Evolutionary conservation across 2,888 invertebrate species (phyloP).

Genomic region (Lasioglossum vierecki): DNA sequence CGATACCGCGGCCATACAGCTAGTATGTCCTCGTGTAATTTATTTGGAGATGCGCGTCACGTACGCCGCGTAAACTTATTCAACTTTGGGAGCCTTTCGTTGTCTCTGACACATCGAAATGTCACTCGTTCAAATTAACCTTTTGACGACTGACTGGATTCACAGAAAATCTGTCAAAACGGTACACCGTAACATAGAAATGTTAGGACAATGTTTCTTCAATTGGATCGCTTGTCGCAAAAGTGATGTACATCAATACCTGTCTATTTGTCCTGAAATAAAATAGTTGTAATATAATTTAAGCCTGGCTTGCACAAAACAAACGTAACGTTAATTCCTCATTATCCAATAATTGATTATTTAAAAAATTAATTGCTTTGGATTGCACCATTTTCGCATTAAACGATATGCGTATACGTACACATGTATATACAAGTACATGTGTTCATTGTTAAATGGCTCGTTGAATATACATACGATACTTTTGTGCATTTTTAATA

Average conservation of each 20-base stretch:
- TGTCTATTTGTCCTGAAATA: background rate
- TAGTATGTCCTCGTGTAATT: constrained; percentile 42
- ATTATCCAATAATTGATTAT: no score
- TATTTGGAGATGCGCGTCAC: constrained; percentile 36
- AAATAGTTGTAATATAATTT: background rate
- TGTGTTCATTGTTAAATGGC: no score
- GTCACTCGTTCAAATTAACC: background rate
- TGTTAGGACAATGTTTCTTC: background rate
- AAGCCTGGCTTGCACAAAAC: no score
- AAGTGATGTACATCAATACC: background rate
- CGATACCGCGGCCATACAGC: constrained; percentile 36
- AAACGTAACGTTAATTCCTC: no score
- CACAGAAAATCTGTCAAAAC: background rate
- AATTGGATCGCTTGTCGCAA: background rate
- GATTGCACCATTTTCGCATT: no score
- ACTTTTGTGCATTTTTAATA: no score
- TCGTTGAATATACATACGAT: no score
- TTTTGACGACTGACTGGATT: background rate
- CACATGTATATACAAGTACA: no score
- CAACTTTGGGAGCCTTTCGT: background rate
- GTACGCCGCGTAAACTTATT: constrained; percentile 23
- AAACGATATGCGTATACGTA: no score
- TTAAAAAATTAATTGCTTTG: no score
- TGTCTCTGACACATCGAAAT: background rate
- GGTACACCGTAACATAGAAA: background rate